Conservation (phyloP, 1,140 invertebrate species). For the Eumeta japonica region DNA sequence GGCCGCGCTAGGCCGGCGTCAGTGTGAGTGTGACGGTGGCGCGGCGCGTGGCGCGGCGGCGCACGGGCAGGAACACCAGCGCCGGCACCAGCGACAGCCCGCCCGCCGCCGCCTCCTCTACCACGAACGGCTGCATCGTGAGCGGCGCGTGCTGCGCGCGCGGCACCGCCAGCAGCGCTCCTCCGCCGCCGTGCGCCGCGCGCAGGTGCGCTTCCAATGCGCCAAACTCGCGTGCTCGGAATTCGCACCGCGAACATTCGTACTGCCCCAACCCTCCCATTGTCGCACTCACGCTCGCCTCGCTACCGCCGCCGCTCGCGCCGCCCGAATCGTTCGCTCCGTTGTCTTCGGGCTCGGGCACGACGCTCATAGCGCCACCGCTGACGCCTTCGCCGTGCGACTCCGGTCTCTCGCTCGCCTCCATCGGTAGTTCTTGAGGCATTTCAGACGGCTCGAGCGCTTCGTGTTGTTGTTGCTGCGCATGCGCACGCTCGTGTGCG, state of each 20-base stretch:
- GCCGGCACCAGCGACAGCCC: slow-evolving; percentile 76
- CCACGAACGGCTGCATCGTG: slow-evolving; percentile 83
- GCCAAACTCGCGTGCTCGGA: slow-evolving; percentile 62
- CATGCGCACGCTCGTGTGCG: slow-evolving; percentile 84
- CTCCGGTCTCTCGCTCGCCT: slow-evolving; percentile 15
- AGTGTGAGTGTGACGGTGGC: slow-evolving; percentile 88
- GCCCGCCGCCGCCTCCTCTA: slow-evolving; percentile 64
- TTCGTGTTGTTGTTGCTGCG: no score
- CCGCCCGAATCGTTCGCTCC: slow-evolving; percentile 23
- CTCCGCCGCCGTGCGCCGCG: slow-evolving; percentile 62
- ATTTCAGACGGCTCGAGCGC: no score
- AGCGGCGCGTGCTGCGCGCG: slow-evolving; percentile 62
- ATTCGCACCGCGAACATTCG: slow-evolving; percentile 69
- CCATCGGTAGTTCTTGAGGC: no score
- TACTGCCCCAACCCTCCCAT: slow-evolving; percentile 22
- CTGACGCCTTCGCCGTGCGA: slow-evolving; percentile 13
- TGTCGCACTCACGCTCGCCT: neutral
- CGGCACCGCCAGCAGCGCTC: slow-evolving; percentile 66
- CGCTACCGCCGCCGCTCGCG: no score
- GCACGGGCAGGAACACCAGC: slow-evolving; percentile 88
- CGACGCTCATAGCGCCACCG: no score
- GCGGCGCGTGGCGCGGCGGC: slow-evolving; percentile 74
- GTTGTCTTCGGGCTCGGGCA: slow-evolving; percentile 24
- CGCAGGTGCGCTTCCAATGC: slow-evolving; percentile 67
- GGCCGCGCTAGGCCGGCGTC: slow-evolving; percentile 72